Evolutionary conservation across 2,113 vertebrate species (phyloP).

Genomic region (Pristiophorus japonicus): DNA sequence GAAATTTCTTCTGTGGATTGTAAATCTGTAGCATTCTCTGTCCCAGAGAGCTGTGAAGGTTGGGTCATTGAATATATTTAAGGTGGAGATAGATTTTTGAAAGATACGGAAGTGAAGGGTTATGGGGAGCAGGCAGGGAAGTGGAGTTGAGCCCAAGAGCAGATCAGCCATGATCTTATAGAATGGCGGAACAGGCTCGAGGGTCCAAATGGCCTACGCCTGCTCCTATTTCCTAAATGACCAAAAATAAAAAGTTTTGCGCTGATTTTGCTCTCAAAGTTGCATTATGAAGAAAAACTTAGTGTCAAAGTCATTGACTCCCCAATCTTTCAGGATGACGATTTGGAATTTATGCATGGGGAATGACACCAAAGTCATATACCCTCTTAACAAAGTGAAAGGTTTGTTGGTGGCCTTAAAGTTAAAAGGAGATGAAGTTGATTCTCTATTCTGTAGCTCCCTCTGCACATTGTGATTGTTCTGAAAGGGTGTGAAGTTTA

Average conservation of each 20-base stretch:
- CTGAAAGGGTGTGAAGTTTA: neutral
- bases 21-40: no score
- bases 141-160: no score
- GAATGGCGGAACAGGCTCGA: no score
- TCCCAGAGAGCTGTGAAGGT: no score
- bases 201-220: no score
- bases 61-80: no score
- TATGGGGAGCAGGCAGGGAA: no score
- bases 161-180: no score
- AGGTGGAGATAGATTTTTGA: no score
- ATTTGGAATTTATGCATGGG: neutral
- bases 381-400: neutral
- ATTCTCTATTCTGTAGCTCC: neutral
- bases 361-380: neutral
- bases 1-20: no score
- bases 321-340: neutral
- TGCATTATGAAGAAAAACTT: neutral
- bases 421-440: neutral
- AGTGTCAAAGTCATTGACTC: neutral
- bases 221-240: no score
- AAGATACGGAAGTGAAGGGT: no score
- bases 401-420: neutral
- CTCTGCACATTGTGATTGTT: neutral
- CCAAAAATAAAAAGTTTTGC: neutral
- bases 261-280: neutral